Evolutionary conservation across 2,113 vertebrate genomes (phyloP), one percentile per base, ranked within the genome.

Genomic region (Oncorhynchus keta): DNA sequence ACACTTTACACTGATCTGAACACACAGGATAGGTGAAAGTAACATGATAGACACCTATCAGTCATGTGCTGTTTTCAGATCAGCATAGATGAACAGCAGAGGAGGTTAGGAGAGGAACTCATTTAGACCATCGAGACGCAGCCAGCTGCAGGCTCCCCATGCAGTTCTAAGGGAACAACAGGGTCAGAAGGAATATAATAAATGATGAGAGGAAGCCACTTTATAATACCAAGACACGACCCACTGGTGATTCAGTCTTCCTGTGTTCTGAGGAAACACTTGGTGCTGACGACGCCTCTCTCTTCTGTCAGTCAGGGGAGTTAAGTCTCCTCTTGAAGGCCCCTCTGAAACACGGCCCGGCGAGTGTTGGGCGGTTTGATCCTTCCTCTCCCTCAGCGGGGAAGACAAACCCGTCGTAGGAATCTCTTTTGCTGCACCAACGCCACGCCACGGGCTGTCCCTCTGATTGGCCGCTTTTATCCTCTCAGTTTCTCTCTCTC

Each of bases 341-440:
- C 39, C 11, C 39, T 11, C 62, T 57, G 55, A 57, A 64, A n/a
- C 62, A 64, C 1, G 22, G 61, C 61, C 39, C 22, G 9, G 18
- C 7, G 61, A 7, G 26, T 67, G 65, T 13, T 14, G 12, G 7
- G 24, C 26, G 11, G 26, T 67, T 30, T 30, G 26, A 64, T 64
- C 62, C 22, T 18, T 22, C 26, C 14, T 57, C 70, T 9, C 49
- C 12, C 70, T 57, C 49, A 64, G 49, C 32, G 68, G 80, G 79
- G 80, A 86, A 83, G 30, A 26, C 5, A 57, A 85, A 86, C 81
- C 86, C 85, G 79, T 73, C 9, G 76, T 80, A 77, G 86, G 81
- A 84, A 87, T 79, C 85, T 68, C 76, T 87, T 91, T 82, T 82
- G 77, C 76, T 68, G 75, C 72, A 82, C 69, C 76, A 74, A 32